Evolutionary conservation across 1,140 invertebrate genomes (phyloP).

Genomic region (Scaptomyza graminum): DNA sequence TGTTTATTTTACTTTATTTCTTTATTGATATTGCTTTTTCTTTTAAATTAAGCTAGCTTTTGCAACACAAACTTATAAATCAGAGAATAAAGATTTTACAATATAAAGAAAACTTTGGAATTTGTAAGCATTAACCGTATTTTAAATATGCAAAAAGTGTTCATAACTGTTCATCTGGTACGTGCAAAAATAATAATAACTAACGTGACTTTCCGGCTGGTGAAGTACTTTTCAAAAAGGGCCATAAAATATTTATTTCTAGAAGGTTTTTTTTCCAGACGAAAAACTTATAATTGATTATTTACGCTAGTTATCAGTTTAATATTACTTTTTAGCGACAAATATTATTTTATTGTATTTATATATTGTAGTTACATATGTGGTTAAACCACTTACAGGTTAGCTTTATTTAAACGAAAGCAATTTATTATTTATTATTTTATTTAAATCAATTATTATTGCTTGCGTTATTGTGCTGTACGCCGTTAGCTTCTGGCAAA

Average conservation of each 20-base stretch:
- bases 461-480: neutral
- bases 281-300: neutral
- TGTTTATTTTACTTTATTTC: no score
- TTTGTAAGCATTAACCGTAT: neutral
- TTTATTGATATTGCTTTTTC: no score
- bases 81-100: no score
- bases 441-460: conserved; percentile 6
- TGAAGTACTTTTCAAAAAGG: conserved; percentile 6
- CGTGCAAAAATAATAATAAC: conserved; percentile 48
- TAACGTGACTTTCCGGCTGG: conserved; percentile 61
- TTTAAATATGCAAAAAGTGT: neutral
- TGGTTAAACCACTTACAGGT: conserved; percentile 11
- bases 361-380: conserved; percentile 1
- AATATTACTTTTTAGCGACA: conserved; percentile 9
- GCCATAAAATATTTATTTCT: conserved; percentile 10
- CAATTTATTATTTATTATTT: conserved; percentile 3
- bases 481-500: conserved; percentile 3
- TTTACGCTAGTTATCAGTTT: conserved; percentile 18
- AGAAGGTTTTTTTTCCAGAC: neutral
- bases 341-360: neutral
- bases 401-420: neutral
- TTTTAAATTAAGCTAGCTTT: no score
- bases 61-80: no score
- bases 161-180: conserved; percentile 24
- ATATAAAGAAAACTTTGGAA: no score